These are phyloP conservation scores for Alexandromys oeconomus DNA, from an alignment of 2,797 vertebrate species.

Conservation along the genomic window DNA sequence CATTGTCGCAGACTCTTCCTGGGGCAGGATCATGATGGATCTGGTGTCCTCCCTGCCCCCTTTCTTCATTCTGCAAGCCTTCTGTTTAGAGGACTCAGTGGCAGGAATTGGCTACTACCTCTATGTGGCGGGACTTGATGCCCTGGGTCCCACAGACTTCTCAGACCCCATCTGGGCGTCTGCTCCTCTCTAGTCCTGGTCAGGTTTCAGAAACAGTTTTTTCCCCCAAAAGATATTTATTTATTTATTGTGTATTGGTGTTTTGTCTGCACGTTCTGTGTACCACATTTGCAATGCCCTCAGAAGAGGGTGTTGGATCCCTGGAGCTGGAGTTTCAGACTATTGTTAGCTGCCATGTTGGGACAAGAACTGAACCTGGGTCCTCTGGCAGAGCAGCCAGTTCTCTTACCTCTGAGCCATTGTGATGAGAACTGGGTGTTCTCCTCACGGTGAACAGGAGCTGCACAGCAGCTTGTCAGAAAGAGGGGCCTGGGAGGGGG, in stretches of 20 bases:
- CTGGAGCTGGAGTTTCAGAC: neutral
- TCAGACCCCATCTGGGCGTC: rapidly evolving
- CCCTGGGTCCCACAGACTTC: neutral
- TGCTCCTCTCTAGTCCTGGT: neutral
- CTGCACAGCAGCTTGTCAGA: neutral
- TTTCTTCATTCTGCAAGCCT: constrained; percentile 26
- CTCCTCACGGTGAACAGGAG: neutral
- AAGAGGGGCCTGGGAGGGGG: neutral
- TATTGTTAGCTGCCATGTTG: neutral
- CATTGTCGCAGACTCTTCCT: neutral
- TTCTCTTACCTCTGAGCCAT: neutral
- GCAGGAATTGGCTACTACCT: neutral
- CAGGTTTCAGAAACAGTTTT: neutral
- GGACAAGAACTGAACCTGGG: neutral
- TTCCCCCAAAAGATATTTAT: neutral
- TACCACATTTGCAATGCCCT: neutral
- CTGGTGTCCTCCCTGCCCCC: neutral
- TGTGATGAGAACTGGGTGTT: neutral
- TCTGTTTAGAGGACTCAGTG: neutral
- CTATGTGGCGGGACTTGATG: neutral
- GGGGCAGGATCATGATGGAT: neutral
- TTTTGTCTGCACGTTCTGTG: neutral
- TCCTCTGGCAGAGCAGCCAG: neutral
- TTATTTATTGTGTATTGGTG: neutral
- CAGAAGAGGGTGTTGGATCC: neutral